Conservation (phyloP, 1,140 invertebrate genomes). For the Caenorhabditis latens region DNA sequence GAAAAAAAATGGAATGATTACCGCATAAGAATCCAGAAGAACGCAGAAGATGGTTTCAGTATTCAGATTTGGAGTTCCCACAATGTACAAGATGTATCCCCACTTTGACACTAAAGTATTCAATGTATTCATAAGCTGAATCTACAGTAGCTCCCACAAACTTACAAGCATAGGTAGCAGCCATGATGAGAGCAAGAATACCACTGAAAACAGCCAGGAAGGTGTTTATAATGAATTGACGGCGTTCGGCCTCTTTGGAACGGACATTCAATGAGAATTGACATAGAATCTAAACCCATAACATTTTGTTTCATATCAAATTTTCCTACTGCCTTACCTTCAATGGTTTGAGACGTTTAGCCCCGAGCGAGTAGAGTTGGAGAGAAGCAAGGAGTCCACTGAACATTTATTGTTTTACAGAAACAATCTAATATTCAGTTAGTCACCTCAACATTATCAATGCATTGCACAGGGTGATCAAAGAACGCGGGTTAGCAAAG, state of each 20-base stretch:
- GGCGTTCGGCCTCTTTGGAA: slow-evolving; percentile 21
- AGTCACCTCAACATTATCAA: slow-evolving; percentile 48
- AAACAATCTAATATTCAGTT: neutral
- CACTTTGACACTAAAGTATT: slow-evolving; percentile 16
- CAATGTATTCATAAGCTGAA: no score
- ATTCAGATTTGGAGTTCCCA: slow-evolving; percentile 30
- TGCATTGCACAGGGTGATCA: slow-evolving; percentile 46
- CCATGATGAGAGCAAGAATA: slow-evolving; percentile 13
- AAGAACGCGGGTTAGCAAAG: slow-evolving; percentile 17
- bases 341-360: slow-evolving; percentile 33
- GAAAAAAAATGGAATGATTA: neutral
- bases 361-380: slow-evolving; percentile 13
- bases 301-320: neutral
- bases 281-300: neutral
- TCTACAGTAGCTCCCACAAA: no score
- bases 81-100: slow-evolving; percentile 41
- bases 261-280: slow-evolving; percentile 35
- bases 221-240: slow-evolving; percentile 36
- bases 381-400: slow-evolving; percentile 36
- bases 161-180: slow-evolving; percentile 32
- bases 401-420: neutral
- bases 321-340: neutral
- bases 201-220: slow-evolving; percentile 41
- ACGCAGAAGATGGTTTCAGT: slow-evolving; percentile 45
- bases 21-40: slow-evolving; percentile 34